These are phyloP conservation scores for Anthonomus grandis DNA, from an alignment of 1,140 invertebrate species.

Conservation along the genomic window DNA sequence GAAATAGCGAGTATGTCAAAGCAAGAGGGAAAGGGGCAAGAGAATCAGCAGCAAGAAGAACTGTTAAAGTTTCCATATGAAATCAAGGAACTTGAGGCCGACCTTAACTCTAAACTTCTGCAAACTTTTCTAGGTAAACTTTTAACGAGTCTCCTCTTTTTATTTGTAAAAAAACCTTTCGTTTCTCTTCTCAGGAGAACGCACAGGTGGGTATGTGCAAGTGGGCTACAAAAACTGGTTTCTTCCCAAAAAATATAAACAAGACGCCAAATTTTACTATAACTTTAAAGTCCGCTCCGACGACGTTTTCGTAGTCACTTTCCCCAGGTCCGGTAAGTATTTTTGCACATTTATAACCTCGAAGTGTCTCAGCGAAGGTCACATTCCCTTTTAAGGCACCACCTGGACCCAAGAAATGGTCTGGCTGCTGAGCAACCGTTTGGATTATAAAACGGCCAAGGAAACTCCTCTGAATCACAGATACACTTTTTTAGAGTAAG, in stretches of 20 bases:
- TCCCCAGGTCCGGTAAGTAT: constrained; percentile 70
- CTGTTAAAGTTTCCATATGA: constrained; percentile 53
- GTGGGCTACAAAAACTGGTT: constrained; percentile 72
- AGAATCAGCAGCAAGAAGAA: too few species aligned
- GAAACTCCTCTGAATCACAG: constrained; percentile 56
- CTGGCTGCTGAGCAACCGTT: constrained; percentile 70
- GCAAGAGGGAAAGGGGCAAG: neutral
- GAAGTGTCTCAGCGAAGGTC: neutral
- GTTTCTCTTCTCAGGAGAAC: constrained; percentile 67
- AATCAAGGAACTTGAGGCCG: constrained; percentile 51
- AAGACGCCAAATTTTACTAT: constrained; percentile 64
- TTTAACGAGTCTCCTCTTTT: neutral
- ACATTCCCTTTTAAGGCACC: constrained; percentile 57
- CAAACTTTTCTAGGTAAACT: constrained; percentile 54
- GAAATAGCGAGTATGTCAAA: too few species aligned
- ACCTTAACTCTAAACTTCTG: constrained; percentile 51
- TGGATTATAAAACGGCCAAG: constrained; percentile 63
- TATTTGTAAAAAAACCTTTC: neutral
- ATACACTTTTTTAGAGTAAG: constrained; percentile 74
- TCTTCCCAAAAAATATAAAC: constrained; percentile 60
- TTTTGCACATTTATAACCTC: neutral
- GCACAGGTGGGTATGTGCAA: constrained; percentile 55
- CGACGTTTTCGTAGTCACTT: constrained; percentile 72
- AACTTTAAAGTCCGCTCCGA: constrained; percentile 62
- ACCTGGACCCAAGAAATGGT: constrained; percentile 80